These are phyloP conservation scores for Acheta domesticus DNA, from an alignment of 2,888 invertebrate species.

Conservation along the genomic window DNA sequence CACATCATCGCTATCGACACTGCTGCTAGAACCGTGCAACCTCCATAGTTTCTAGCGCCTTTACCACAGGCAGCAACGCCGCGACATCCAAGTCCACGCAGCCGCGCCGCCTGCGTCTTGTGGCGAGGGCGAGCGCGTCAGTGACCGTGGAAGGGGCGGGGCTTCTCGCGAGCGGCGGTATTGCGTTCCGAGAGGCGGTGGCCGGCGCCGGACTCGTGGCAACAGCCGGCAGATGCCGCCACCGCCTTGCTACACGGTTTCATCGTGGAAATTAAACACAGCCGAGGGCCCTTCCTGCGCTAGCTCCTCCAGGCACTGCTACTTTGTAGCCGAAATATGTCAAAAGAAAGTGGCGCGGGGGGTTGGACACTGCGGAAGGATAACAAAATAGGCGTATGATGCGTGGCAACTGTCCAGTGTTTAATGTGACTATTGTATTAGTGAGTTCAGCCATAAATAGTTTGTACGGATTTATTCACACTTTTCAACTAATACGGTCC, in stretches of 20 bases:
- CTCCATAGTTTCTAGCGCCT: too few relatives aligned
- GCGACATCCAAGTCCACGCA: too few relatives aligned
- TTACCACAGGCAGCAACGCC: too few relatives aligned
- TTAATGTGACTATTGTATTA: too few relatives aligned
- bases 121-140: neutral
- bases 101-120: too few relatives aligned
- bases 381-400: too few relatives aligned
- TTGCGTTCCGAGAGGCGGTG: neutral
- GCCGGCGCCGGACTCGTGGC: neutral
- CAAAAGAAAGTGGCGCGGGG: neutral
- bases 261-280: neutral
- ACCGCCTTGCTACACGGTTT: neutral
- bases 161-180: neutral
- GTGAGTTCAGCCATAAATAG: too few relatives aligned
- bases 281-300: neutral
- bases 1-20: too few relatives aligned
- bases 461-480: too few relatives aligned
- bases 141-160: neutral
- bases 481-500: too few relatives aligned
- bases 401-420: too few relatives aligned
- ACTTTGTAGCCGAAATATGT: neutral
- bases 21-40: too few relatives aligned
- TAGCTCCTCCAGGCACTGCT: neutral
- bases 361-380: neutral
- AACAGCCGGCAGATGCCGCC: constrained; percentile 11